These are phyloP conservation scores for Antechinus stuartii DNA, from an alignment of 2,113 vertebrate species.

Conservation along the genomic window DNA sequence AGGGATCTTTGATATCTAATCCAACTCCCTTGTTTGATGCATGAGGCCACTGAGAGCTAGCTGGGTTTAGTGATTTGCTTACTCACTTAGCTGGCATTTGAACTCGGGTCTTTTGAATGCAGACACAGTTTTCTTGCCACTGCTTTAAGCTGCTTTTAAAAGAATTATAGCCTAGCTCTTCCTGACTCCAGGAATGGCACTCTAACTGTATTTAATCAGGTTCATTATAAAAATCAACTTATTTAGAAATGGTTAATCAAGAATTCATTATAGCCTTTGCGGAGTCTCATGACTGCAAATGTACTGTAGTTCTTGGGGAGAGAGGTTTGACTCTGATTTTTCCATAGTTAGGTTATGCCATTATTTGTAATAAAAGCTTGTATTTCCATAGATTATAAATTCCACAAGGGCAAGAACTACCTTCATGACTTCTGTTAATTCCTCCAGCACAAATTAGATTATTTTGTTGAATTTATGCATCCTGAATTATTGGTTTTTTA, in stretches of 20 bases:
- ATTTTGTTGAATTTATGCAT: not conserved
- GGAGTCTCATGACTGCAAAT: not conserved
- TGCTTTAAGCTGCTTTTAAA: not conserved
- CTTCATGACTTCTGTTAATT: not conserved
- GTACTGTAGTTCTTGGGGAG: not conserved
- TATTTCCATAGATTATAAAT: not conserved
- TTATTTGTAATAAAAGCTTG: not conserved
- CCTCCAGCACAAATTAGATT: not conserved
- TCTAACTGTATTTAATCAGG: not conserved
- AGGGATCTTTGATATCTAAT: not conserved
- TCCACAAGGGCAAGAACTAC: not conserved
- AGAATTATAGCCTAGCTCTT: not conserved
- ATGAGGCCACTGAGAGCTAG: not conserved
- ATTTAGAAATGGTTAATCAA: not conserved
- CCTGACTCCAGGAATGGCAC: not conserved
- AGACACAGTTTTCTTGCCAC: not conserved
- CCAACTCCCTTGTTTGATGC: not conserved
- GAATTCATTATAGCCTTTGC: not conserved
- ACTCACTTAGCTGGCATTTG: not conserved
- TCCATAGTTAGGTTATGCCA: not conserved
- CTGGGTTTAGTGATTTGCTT: not conserved
- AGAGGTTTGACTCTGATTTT: not conserved
- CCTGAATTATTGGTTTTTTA: not conserved
- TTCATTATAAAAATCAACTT: not conserved
- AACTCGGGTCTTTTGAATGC: not conserved